Percentiles rank a stretch among this genome's conserved stretches.
Evolutionary conservation across 2,113 vertebrate species (phyloP).

Genomic region (Rhabdornis inornatus): DNA sequence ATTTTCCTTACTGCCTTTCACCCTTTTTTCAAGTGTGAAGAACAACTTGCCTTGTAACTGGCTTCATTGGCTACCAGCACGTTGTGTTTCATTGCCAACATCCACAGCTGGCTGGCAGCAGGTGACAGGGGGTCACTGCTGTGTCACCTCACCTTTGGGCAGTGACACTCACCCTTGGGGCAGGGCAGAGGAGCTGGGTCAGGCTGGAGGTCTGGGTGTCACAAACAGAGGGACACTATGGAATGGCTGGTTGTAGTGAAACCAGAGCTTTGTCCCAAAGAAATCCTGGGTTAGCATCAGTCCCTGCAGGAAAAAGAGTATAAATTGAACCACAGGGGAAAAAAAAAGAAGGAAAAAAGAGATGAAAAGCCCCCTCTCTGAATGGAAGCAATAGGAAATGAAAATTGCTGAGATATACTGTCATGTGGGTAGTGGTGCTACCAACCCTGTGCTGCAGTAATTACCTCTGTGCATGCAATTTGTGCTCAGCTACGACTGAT

Average conservation of each 20-base stretch:
- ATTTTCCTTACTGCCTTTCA: not conserved
- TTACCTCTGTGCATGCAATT: conserved; percentile 64
- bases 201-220: not conserved
- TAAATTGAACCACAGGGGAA: not conserved
- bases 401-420: conserved; percentile 58
- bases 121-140: not conserved
- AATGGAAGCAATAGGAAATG: conserved; percentile 56
- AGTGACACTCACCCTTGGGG: not conserved
- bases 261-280: not conserved
- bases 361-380: not conserved
- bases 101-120: not conserved
- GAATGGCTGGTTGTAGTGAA: not conserved
- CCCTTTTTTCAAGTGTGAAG: not conserved
- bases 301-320: conserved; percentile 5
- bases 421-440: conserved; percentile 61
- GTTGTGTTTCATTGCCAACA: not conserved
- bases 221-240: not conserved
- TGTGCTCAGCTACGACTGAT: conserved; percentile 53
- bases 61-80: not conserved
- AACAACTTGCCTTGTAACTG: not conserved
- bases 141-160: not conserved
- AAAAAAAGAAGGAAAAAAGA: not conserved
- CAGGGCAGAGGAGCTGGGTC: not conserved
- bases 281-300: not conserved
- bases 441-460: conserved; percentile 65